Evolutionary conservation across 2,888 invertebrate species (phyloP).

Genomic region (Drosophila nr. fundita): DNA sequence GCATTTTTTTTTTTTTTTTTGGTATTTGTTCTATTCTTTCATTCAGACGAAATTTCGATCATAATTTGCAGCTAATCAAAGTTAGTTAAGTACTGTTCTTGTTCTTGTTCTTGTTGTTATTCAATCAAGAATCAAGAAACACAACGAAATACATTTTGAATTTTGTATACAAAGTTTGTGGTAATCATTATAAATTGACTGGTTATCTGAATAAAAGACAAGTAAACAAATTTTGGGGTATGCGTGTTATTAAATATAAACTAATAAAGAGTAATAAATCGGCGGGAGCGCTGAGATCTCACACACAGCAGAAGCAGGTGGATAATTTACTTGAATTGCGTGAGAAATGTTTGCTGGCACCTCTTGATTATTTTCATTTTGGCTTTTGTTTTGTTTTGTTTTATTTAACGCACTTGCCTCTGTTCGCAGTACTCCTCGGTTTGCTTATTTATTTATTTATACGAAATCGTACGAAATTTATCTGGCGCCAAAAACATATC

Average conservation of each 20-base stretch:
- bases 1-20: constrained; percentile 1
- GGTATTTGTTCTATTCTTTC: neutral
- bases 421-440: neutral
- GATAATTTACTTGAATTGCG: constrained; percentile 14
- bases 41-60: constrained; percentile 23
- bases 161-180: constrained; percentile 21
- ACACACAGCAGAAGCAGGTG: neutral
- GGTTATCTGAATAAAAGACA: constrained; percentile 7
- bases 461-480: constrained; percentile 49
- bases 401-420: constrained; percentile 24
- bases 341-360: constrained; percentile 9
- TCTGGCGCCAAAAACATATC: constrained; percentile 61
- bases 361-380: constrained; percentile 1
- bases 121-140: neutral
- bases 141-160: neutral
- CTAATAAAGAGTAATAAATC: neutral
- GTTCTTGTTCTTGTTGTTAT: constrained; percentile 3
- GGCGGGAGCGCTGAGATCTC: neutral
- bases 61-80: constrained; percentile 41
- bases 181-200: constrained; percentile 31
- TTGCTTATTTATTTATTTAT: constrained; percentile 35
- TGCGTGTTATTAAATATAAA: constrained; percentile 17
- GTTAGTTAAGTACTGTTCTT: constrained; percentile 22
- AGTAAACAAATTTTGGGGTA: constrained; percentile 16
- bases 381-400: too few species aligned